phyloP scores from a whole-genome alignment of 2,888 invertebrate genomes.

The Drosophila peninsularis region DNA sequence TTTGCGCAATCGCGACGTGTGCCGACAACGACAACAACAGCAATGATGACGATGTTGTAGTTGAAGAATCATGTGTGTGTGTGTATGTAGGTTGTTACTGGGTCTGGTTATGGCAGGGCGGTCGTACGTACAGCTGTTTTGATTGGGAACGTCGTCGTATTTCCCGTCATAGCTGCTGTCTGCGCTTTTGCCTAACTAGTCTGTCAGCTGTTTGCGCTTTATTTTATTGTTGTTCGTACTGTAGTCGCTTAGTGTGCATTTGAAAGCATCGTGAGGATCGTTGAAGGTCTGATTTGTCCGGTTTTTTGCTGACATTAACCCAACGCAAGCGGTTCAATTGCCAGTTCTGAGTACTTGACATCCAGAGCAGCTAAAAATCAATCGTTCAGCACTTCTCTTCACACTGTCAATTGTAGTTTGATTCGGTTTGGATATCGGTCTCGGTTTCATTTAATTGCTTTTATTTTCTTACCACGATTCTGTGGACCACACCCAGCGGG shows the following conservation, averaged over 20 bases:
- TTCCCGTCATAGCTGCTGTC: conserved; percentile 5
- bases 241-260: conserved; percentile 8
- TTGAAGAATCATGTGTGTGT: neutral
- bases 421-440: neutral
- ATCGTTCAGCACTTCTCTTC: conserved; percentile 22
- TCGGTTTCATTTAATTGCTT: conserved; percentile 1
- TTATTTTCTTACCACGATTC: conserved; percentile 20
- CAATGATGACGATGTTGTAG: conserved; percentile 3
- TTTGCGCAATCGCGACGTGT: conserved; percentile 27
- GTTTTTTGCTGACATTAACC: conserved; percentile 23
- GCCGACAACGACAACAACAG: conserved; percentile 9
- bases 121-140: conserved; percentile 12
- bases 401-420: conserved; percentile 1
- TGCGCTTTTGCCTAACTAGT: conserved; percentile 18
- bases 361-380: neutral
- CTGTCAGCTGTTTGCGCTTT: conserved; percentile 30
- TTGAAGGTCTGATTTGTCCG: conserved; percentile 18
- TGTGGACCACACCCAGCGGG: conserved; percentile 28
- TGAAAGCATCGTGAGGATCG: conserved; percentile 11
- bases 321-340: conserved; percentile 20
- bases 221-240: neutral
- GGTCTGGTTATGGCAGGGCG: neutral
- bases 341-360: conserved; percentile 7
- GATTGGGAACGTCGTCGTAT: conserved; percentile 21
- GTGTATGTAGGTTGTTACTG: neutral